phyloP scores from a whole-genome alignment of 2,888 invertebrate species.

The Actias luna region DNA sequence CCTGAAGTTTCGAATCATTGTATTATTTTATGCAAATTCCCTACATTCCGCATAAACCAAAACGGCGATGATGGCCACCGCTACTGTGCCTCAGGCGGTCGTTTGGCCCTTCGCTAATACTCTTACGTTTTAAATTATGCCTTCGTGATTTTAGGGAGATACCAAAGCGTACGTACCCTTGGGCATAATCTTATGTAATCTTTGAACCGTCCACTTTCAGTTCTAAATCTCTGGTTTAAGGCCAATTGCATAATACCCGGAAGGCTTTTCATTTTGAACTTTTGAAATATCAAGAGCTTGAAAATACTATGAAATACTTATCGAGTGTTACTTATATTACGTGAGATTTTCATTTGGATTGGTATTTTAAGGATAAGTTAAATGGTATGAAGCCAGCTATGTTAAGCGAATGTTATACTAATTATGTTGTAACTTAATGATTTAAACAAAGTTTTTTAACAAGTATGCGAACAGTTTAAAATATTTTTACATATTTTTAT shows the following conservation, averaged over 20 bases:
- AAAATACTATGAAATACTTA: neutral
- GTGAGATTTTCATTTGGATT: neutral
- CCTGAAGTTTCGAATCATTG: neutral
- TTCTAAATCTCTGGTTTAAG: constrained; percentile 55
- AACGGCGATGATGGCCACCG: constrained; percentile 14
- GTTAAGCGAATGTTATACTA: no score
- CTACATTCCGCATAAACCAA: constrained; percentile 12
- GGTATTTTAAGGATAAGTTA: neutral
- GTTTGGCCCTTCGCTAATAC: constrained; percentile 55
- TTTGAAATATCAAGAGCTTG: constrained; percentile 1
- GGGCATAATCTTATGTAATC: constrained; percentile 47
- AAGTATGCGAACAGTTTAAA: no score
- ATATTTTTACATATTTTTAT: no score
- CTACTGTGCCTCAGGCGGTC: constrained; percentile 43
- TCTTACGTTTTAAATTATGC: constrained; percentile 64
- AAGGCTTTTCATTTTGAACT: constrained; percentile 27
- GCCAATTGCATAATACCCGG: constrained; percentile 51
- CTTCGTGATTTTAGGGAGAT: constrained; percentile 64
- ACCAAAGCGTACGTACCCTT: constrained; percentile 58
- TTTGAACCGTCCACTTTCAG: constrained; percentile 35
- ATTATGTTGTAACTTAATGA: no score
- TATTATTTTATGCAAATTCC: constrained; percentile 14
- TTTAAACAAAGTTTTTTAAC: no score
- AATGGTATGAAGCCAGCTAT: no score
- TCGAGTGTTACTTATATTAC: neutral